Base-by-base conservation (phyloP, 2,113 vertebrate species). In the Chloroceryle aenea region DNA sequence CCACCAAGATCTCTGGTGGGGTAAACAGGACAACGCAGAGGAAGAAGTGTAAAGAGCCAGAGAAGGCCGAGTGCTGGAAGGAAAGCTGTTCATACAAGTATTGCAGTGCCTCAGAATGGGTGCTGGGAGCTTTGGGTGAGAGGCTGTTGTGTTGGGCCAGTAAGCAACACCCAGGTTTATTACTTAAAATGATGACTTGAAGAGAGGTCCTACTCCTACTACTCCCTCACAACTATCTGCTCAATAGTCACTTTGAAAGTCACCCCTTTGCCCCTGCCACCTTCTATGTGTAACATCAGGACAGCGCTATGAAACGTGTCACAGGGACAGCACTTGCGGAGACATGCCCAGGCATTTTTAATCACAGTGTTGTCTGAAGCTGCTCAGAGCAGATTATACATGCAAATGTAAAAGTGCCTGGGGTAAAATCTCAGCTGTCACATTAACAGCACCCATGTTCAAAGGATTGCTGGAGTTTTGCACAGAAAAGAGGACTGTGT, bases 261-360 rank as follows among this genome's bases (percentile, higher is more conserved):
- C 32, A 4, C 47, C 23, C 19, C 61, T 43, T 40, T 85, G 36
- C 43, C 32, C 32, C 23, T 17, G 16, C 36, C n/a, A 63, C 36
- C 63, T 63, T 6, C 0, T 8, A 22, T 20, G 32, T 4, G 1
- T 40, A 87, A 75, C 43, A 47, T 29, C 72, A 58, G 40, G 30
- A n/a, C 19, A 50, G 42, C 3, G 16, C 88, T 76, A 6, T 4
- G 19, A 76, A 83, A 74, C 3, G 17, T 2, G 2, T 63, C 55
- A 66, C 27, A 38, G 55, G 67, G 50, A 90, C 53, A 73, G 52
- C 6, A 3, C 94, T 45, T 88, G 72, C 71, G 36, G 50, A 84
- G 68, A 90, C 76, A 56, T 78, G 94, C 80, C 56, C 76, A 76
- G 68, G 82, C 27, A 86, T 86, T 90, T 94, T 76, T 69, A 85